Base-by-base conservation (phyloP, 2,888 invertebrate species). In the Dexiosoma caninum region DNA sequence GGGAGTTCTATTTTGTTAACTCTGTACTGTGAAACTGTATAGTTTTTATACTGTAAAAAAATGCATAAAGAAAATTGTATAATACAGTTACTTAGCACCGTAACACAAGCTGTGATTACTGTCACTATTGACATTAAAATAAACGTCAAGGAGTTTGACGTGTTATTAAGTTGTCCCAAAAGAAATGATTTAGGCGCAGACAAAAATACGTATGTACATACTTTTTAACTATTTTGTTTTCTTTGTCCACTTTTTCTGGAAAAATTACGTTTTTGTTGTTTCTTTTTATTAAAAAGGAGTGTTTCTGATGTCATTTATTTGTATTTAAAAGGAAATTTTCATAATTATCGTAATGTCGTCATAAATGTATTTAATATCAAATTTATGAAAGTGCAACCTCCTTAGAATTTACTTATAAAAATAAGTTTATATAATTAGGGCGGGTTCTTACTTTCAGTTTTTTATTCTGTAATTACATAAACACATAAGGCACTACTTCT, bases 151-250 rank as follows among this genome's bases (percentile, higher is more conserved):
- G 44, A 75, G 51, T 66, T 79, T 59, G 62, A 53, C 37, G 21
- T 79, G 42, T 79, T 70, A 79, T 79, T 79, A 70, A 70, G 64
- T 75, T 70, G 64, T 75, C 64, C 49, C 35, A 69, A 62, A 72
- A 4, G 46, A 57, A 49, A 46, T 66, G 21, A n/a, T 30, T 46
- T 21, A 46, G 21, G 32, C n/a, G 16, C 16, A 37, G 5, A 64
- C 46, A 35, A n/a, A n/a, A n/a, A n/a, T n/a, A n/a, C n/a, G n/a
- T n/a, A n/a, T n/a, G n/a, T n/a, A n/a, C n/a, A n/a, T 21, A 59
- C 6, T 40, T 42, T 42, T 51, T 3, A n/a, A n/a, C 14, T 21
- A 4, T 27, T 27, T 16, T n/a, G n/a, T n/a, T n/a, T 19, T 14
- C 32, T 16, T 19, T 16, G n/a, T 49, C 21, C 14, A 40, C 9